Evolutionary conservation across 1,140 invertebrate species (phyloP).

Genomic region (Pogonognathellus flavescens): DNA sequence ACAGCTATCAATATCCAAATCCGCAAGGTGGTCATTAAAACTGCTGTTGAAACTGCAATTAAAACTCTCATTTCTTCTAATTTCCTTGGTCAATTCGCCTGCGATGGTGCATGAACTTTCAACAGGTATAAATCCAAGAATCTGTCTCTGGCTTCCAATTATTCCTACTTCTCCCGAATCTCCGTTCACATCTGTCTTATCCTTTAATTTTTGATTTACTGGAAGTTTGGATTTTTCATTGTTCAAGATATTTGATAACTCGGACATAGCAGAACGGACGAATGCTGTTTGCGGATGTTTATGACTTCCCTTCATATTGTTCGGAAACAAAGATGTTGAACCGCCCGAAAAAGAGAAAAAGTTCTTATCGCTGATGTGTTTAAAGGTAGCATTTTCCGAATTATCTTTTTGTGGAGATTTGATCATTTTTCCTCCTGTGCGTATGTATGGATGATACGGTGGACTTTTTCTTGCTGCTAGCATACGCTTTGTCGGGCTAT

Average conservation of each 20-base stretch:
- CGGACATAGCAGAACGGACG: constrained; percentile 50
- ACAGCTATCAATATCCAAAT: too few species aligned
- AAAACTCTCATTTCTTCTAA: too few species aligned
- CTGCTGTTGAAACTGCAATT: too few species aligned
- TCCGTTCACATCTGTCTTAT: neutral
- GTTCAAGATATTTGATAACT: constrained; percentile 44
- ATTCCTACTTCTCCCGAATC: neutral
- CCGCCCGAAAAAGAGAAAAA: constrained; percentile 62
- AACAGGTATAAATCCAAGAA: constrained; percentile 41
- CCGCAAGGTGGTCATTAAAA: too few species aligned
- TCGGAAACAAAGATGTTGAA: constrained; percentile 41
- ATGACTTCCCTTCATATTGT: constrained; percentile 8
- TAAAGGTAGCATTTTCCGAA: constrained; percentile 18
- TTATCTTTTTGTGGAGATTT: constrained; percentile 15
- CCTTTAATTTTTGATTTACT: neutral
- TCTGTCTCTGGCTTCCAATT: neutral
- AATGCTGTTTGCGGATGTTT: neutral
- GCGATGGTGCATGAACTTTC: constrained; percentile 50
- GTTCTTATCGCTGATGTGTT: constrained; percentile 41
- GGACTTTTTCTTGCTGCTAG: constrained; percentile 29
- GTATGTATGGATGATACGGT: constrained; percentile 13
- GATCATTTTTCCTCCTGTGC: neutral
- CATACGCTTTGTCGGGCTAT: neutral
- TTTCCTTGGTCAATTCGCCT: constrained; percentile 38
- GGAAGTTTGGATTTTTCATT: neutral